Percentiles rank a stretch among this genome's conserved stretches.
These are phyloP conservation scores for Caenorhabditis doughertyi DNA, from an alignment of 2,888 invertebrate genomes.

Conservation along the genomic window DNA sequence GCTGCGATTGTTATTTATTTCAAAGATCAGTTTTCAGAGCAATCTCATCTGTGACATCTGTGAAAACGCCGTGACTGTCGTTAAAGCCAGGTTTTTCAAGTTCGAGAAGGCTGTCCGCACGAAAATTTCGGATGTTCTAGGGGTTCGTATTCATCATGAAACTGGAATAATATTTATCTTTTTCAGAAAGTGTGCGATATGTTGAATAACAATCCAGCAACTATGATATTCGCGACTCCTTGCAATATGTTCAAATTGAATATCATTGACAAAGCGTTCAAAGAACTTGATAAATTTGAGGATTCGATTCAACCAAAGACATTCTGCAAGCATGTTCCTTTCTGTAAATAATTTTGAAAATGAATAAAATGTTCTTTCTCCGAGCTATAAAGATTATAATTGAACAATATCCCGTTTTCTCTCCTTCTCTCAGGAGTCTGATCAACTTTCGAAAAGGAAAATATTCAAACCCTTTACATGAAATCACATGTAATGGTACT, in stretches of 20 bases:
- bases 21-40: conserved; percentile 1
- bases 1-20: background rate
- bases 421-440: too few relatives aligned
- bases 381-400: too few relatives aligned
- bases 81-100: conserved; percentile 17
- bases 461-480: too few relatives aligned
- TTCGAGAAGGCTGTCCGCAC: conserved; percentile 13
- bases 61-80: conserved; percentile 15
- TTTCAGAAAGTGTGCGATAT: conserved; percentile 15
- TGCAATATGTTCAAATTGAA: conserved; percentile 27
- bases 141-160: background rate
- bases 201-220: background rate
- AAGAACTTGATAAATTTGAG: conserved; percentile 22
- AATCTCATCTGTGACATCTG: conserved; percentile 46
- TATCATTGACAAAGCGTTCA: conserved; percentile 19
- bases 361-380: background rate
- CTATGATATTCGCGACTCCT: background rate
- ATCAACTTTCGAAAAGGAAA: too few relatives aligned
- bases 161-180: background rate
- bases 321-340: conserved; percentile 22
- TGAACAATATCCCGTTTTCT: too few relatives aligned
- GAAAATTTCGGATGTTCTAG: background rate
- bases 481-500: too few relatives aligned
- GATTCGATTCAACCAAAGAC: background rate
- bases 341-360: conserved; percentile 27